Evolutionary conservation across 2,888 invertebrate species (phyloP).

Genomic region (Orgyia antiqua): DNA sequence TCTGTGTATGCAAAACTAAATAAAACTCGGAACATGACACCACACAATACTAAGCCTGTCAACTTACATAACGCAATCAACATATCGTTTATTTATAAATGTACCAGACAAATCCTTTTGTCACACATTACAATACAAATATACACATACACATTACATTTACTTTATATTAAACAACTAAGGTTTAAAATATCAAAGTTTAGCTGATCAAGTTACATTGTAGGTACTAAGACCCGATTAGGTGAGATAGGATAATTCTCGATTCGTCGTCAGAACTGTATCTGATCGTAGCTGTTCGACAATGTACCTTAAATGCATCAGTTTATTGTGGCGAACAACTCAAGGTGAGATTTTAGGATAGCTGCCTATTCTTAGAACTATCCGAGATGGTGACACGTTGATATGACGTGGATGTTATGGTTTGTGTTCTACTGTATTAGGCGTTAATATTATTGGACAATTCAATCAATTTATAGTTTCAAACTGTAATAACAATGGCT

Average conservation of each 20-base stretch:
- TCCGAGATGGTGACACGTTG: slow-evolving; percentile 19
- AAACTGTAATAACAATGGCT: too few species aligned
- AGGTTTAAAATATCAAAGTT: too few species aligned
- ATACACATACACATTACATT: slow-evolving; percentile 4
- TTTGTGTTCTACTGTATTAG: too few species aligned
- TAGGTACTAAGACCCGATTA: slow-evolving; percentile 63
- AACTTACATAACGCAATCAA: slow-evolving; percentile 69
- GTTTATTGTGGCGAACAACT: slow-evolving; percentile 43
- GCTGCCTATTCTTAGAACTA: slow-evolving; percentile 35
- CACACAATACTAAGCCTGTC: slow-evolving; percentile 37
- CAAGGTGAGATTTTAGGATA: slow-evolving; percentile 38
- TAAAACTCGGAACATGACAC: slow-evolving; percentile 36
- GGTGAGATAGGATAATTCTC: slow-evolving; percentile 63
- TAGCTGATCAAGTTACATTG: slow-evolving; percentile 26
- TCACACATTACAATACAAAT: slow-evolving; percentile 49
- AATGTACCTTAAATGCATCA: slow-evolving; percentile 58
- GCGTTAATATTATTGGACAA: slow-evolving; percentile 14
- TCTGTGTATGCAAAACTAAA: slow-evolving; percentile 32
- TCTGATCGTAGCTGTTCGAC: slow-evolving; percentile 40
- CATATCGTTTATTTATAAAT: slow-evolving; percentile 69
- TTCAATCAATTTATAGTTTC: too few species aligned
- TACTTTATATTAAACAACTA: slow-evolving; percentile 13
- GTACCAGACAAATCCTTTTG: slow-evolving; percentile 67
- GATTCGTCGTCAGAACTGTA: slow-evolving; percentile 64
- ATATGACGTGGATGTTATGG: slow-evolving; percentile 10